Base-by-base conservation (phyloP, 2,113 vertebrate species). In the Hyperoodon ampullatus region DNA sequence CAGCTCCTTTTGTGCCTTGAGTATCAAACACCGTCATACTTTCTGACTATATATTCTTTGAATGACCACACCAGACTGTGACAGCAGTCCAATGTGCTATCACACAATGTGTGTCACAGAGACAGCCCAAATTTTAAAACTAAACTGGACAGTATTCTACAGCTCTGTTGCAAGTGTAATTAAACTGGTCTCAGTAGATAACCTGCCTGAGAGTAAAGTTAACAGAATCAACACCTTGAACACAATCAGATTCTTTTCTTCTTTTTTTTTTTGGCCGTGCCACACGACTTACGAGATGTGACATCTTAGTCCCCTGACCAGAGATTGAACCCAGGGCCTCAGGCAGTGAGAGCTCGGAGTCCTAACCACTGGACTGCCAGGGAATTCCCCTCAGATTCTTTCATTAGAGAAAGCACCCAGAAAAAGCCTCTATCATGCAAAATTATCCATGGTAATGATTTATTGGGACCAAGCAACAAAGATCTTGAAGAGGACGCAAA, bases 111-210 rank as follows among this genome's bases (percentile, higher is more conserved):
- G 0, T 88, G 77, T 66, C 60, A 68, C 23, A 68, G 55, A 85
- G 80, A 58, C 11, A 13, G 39, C 23, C 12, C n/a, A 21, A 81
- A 91, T 84, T 83, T 96, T 78, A 93, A 88, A 95, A 55, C 77
- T 84, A 81, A 86, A 70, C 12, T 39, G 18, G 58, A 18, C 85
- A 33, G 33, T 68, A 84, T 72, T 72, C 39, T 42, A 88, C 23
- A 81, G 11, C 8, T 58, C 88, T n/a, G 63, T 33, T 70, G 2
- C 47, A 85, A 75, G 33, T 60, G 5, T 77, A 96, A 85, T 85
- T 30, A 74, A 89, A 92, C 8, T 81, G 26, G 53, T 80, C 61
- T 85, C 83, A 81, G 58, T 5, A 58, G 66, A 87, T 75, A 14
- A 81, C n/a, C 30, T 65, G 18, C 26, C 65, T 82, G 50, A 75